Evolutionary conservation across 2,888 invertebrate species (phyloP), one percentile per base, ranked within the genome.

Genomic region (Brachycybe producta): DNA sequence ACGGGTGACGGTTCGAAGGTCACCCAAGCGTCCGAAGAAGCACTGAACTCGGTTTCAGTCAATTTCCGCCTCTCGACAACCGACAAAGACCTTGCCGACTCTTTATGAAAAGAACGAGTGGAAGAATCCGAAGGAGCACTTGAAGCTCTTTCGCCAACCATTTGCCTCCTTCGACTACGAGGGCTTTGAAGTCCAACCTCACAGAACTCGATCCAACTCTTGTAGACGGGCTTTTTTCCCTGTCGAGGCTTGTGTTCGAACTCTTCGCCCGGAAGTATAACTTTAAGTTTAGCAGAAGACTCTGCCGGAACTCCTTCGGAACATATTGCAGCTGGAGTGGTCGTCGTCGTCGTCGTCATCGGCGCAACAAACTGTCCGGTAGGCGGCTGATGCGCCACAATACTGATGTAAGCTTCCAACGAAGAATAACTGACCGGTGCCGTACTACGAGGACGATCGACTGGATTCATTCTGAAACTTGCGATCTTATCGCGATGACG

Each of bases 141-240:
- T 17, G 30, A 15, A 8, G 40, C 17, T 11, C 15, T n/a, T 13
- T 19, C 17, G 30, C 23, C 26, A 15, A n/a, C n/a, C 40, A 36
- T 15, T 15, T 49, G 42, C 13, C 43, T 23, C 26, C 65, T 60
- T 11, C 55, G 48, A 27, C 59, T 59, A 24, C 67, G 62, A 3
- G 71, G 67, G 52, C 67, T 67, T 46, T 70, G 67, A n/a, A 77
- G 68, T 1, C 77, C 79, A 55, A 64, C 60, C 52, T 66, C 62
- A 44, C 66, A 64, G 57, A 67, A 67, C 46, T 61, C 72, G 62
- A 56, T 65, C 72, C 64, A 63, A 63, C 62, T 66, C 64, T 65
- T 68, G 57, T 64, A 67, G 52, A 63, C 72, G 59, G 67, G 67
- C 61, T 68, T 72, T 57, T 71, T 64, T 1, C 76, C 75, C 21